phyloP scores from a whole-genome alignment of 2,888 invertebrate genomes.

The Drosophila fulvimacula region DNA sequence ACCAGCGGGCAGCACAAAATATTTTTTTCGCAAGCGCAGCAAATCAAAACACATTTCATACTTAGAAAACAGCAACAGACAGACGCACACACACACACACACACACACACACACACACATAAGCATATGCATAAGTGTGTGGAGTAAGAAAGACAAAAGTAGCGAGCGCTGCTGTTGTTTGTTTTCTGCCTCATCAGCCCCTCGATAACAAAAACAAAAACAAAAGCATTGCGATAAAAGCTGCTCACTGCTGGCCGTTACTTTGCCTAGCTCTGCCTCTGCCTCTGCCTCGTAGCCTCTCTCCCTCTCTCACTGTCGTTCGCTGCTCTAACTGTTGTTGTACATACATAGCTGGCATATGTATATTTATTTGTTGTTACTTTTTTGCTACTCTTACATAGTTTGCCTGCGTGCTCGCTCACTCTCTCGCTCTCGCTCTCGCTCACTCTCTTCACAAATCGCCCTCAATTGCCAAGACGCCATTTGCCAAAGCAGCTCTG shows the following conservation, averaged over 20 bases:
- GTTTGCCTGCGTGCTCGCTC: constrained; percentile 13
- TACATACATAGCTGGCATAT: constrained; percentile 7
- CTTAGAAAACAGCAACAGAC: constrained; percentile 43
- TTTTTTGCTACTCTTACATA: constrained; percentile 52
- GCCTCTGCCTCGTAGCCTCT: constrained; percentile 26
- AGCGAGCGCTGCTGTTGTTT: constrained; percentile 29
- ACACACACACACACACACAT: background rate
- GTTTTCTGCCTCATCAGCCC: constrained; percentile 61
- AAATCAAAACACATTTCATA: constrained; percentile 80
- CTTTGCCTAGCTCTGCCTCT: constrained; percentile 20
- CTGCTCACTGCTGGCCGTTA: constrained; percentile 36
- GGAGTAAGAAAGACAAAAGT: constrained; percentile 55
- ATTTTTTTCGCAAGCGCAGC: constrained; percentile 78
- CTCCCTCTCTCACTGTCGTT: background rate
- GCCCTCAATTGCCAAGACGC: constrained; percentile 68
- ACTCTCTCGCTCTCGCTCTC: constrained; percentile 11
- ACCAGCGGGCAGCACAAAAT: constrained; percentile 73
- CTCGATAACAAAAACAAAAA: constrained; percentile 50
- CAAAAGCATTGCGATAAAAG: constrained; percentile 41
- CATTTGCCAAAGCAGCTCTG: constrained; percentile 64
- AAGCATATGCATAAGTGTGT: constrained; percentile 16
- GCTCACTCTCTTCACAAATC: constrained; percentile 29
- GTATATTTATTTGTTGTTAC: constrained; percentile 38
- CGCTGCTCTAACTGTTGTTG: constrained; percentile 24
- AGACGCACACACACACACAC: constrained; percentile 23